Evolutionary conservation across 2,113 vertebrate genomes (phyloP), one percentile per base, ranked within the genome.

Genomic region (Rhinogobius similis): DNA sequence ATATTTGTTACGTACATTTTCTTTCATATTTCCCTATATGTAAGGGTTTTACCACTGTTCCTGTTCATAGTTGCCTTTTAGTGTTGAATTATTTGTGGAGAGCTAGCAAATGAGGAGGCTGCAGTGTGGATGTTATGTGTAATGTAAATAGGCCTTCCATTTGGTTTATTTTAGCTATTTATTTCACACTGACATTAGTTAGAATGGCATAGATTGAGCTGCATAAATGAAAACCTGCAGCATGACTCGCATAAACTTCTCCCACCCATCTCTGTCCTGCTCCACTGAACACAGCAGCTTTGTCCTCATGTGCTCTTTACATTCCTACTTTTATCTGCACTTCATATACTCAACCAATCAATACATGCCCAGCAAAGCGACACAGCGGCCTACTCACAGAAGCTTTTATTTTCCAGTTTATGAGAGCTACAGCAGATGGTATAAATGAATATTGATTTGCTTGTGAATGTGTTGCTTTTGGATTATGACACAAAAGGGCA

Each of bases 361-460:
- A 27, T 56, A 48, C 13, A 65, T 2, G 11, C 61, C 62, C 44
- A 26, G 72, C 29, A 73, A 27, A 55, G 29, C 65, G 27, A 59
- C 61, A 41, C n/a, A 44, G 39, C 48, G 4, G 50, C 44, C 43
- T n/a, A 4, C 5, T 38, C n/a, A 62, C 53, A 67, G 67, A 61
- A 59, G 55, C 64, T 44, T 75, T 73, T 38, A 44, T 65, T 62
- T 80, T 65, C 11, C 67, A 65, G 59, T 53, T 76, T 73, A 64
- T 59, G 63, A 67, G 44, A 61, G 56, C 65, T 67, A 46, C 61
- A 32, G 77, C 27, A 64, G 75, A 78, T 70, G 44, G 52, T 77
- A 50, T 62, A 65, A 65, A 77, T 78, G 67, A 79, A 58, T 77
- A 87, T 86, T 86, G 81, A 82, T 84, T 85, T 83, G 68, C 39